Base-by-base conservation (phyloP, 2,797 vertebrate genomes). In the Rhinatrema bivittatum region DNA sequence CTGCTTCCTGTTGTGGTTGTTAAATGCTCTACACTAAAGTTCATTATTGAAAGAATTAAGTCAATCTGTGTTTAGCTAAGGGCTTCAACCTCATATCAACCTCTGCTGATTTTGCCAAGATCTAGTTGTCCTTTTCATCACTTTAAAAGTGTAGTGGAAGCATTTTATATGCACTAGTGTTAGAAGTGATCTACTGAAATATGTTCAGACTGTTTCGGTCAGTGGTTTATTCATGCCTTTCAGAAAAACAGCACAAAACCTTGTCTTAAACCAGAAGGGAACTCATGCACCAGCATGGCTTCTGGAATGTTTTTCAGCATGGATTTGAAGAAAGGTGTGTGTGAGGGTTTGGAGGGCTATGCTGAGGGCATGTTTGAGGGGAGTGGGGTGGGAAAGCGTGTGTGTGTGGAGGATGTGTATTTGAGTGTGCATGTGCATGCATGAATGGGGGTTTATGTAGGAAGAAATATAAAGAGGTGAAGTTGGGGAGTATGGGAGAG, bases 21-120 rank as follows among this genome's bases (percentile, higher is more conserved):
- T 82, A 78, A 69, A 65, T 50, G 55, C 64, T 80, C 62, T 29
- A 25, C 74, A 85, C 82, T 75, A 74, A 78, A 82, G 78, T 78
- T 81, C 82, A 80, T 84, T 80, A 79, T 36, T 62, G 81, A 81
- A 74, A 74, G 72, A 84, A 84, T 81, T 82, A 82, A 80, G 80
- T 74, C 78, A 65, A 76, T 82, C 75, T 78, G 49, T 74, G 80
- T 76, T 76, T 78, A 68, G 82, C 82, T 81, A 77, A 80, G 64
- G 84, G 80, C 80, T 73, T 58, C 76, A 77, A 73, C 73, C 64
- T 61, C 60, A 10, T 56, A 76, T 74, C 70, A 65, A 72, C 62
- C 65, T 65, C 39, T 46, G 53, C 56, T 71, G 79, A 79, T 74
- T 74, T 65, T 76, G 76, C 79, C 62, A 58, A 56, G 42, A 58